Conservation (phyloP, 1,140 invertebrate genomes). For the Mycetomoellerius zeteki region DNA sequence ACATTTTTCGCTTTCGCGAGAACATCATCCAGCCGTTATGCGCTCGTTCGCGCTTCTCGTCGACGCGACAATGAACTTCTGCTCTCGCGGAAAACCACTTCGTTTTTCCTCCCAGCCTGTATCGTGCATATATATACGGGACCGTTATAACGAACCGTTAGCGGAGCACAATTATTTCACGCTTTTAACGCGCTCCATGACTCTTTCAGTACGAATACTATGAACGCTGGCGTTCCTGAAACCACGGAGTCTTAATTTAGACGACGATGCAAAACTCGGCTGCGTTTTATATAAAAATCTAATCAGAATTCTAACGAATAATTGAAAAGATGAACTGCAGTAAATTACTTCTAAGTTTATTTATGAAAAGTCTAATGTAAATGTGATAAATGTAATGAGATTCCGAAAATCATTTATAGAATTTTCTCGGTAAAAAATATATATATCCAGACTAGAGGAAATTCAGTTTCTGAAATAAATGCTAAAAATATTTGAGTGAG, state of each 20-base stretch:
- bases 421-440: not conserved
- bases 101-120: not conserved
- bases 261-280: slow-evolving; percentile 4
- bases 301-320: not conserved
- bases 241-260: slow-evolving; percentile 23
- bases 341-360: slow-evolving; percentile 10
- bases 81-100: slow-evolving; percentile 57
- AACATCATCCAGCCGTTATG: slow-evolving; percentile 51
- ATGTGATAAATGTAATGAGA: not conserved
- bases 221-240: slow-evolving; percentile 4
- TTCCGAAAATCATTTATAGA: not conserved
- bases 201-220: not conserved
- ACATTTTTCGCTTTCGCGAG: slow-evolving; percentile 57
- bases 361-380: not conserved
- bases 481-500: not conserved
- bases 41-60: slow-evolving; percentile 50
- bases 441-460: not conserved
- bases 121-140: slow-evolving; percentile 2
- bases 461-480: not conserved
- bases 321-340: slow-evolving; percentile 1
- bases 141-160: slow-evolving; percentile 37
- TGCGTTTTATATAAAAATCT: not conserved
- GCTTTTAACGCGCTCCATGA: slow-evolving; percentile 31
- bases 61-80: slow-evolving; percentile 48
- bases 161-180: slow-evolving; percentile 40